These are phyloP conservation scores for Cosmia trapezina DNA, from an alignment of 2,888 invertebrate species.

Conservation along the genomic window DNA sequence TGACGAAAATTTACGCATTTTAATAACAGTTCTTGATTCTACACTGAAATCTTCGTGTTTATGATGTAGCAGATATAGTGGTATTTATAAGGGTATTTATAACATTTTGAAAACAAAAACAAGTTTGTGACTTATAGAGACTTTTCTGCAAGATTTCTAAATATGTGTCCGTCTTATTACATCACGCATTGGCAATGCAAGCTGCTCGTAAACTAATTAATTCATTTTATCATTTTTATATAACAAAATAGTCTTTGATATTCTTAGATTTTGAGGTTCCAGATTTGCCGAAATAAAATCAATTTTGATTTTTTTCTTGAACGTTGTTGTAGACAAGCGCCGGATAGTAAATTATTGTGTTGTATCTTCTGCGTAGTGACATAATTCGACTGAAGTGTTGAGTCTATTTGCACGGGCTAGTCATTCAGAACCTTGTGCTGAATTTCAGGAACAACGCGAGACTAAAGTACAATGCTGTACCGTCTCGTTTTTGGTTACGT, in stretches of 20 bases:
- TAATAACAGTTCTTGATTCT: background rate
- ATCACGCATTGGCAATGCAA: slow-evolving; percentile 43
- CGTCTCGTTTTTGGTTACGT: slow-evolving; percentile 56
- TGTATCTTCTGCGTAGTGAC: slow-evolving; percentile 28
- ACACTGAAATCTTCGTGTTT: background rate
- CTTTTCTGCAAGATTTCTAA: slow-evolving; percentile 23
- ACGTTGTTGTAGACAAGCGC: slow-evolving; percentile 10
- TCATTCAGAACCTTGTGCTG: slow-evolving; percentile 59
- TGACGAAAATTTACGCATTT: background rate
- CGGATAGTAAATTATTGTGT: slow-evolving; percentile 29
- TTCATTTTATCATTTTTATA: slow-evolving; percentile 9
- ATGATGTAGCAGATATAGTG: background rate
- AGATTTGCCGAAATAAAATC: slow-evolving; percentile 3
- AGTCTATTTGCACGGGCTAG: slow-evolving; percentile 47
- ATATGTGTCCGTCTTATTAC: slow-evolving; percentile 30
- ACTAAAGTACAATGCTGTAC: slow-evolving; percentile 51
- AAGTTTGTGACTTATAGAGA: background rate
- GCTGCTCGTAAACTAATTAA: slow-evolving; percentile 3
- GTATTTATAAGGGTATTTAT: background rate
- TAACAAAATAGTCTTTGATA: slow-evolving; percentile 29
- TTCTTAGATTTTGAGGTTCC: slow-evolving; percentile 17
- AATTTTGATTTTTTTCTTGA: background rate
- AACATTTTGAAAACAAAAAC: background rate
- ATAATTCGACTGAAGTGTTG: slow-evolving; percentile 34
- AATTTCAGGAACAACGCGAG: slow-evolving; percentile 54